These are phyloP conservation scores for Agelas oroides DNA, from an alignment of 37 sponge, comb jelly and placozoan species.

Conservation along the genomic window DNA sequence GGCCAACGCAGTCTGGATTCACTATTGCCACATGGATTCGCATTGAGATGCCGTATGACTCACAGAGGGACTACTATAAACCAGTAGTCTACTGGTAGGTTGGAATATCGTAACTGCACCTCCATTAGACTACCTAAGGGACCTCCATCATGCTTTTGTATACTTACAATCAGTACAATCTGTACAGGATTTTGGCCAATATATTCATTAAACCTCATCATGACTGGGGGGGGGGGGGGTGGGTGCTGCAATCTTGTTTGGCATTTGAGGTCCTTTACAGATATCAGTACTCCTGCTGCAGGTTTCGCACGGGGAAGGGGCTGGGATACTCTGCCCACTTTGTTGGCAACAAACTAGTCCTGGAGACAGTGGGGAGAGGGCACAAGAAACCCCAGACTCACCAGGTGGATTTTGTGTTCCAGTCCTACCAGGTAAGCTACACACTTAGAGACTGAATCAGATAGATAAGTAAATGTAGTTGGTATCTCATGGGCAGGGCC, in stretches of 20 bases:
- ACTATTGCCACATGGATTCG: constrained; percentile 84
- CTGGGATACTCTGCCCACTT: constrained; percentile 87
- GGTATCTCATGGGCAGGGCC: too few species aligned
- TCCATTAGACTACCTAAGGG: not conserved
- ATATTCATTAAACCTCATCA: too few species aligned
- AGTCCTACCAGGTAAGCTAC: constrained; percentile 61
- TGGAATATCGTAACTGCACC: not conserved
- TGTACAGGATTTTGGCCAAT: too few species aligned
- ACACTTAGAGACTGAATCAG: too few species aligned
- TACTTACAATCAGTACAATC: not conserved
- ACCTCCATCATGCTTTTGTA: not conserved
- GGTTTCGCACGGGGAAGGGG: constrained; percentile 87
- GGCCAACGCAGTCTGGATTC: constrained; percentile 90
- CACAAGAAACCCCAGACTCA: constrained; percentile 78
- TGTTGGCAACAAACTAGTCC: constrained; percentile 56
- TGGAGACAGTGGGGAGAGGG: constrained; percentile 70
- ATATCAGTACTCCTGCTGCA: constrained; percentile 30
- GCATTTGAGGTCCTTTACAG: too few species aligned
- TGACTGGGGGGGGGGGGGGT: too few species aligned
- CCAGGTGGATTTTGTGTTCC: constrained; percentile 64
- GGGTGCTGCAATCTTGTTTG: too few species aligned
- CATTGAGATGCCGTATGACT: constrained; percentile 70
- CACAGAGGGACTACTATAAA: constrained; percentile 69
- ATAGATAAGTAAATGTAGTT: too few species aligned
- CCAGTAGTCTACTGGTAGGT: constrained; percentile 89